Evolutionary conservation across 2,888 invertebrate species (phyloP).

Genomic region (Monoplex corrugatus): DNA sequence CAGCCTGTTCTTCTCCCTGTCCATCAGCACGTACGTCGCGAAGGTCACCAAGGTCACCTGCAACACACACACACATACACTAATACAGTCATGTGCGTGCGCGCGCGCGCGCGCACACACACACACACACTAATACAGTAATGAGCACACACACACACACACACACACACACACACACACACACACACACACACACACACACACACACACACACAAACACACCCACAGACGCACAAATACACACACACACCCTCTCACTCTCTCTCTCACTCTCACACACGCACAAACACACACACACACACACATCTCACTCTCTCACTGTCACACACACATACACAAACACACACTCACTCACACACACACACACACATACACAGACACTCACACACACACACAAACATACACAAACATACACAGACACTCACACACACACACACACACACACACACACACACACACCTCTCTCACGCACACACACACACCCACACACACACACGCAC

Average conservation of each 20-base stretch:
- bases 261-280: background rate
- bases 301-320: too few species aligned
- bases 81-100: background rate
- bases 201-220: too few species aligned
- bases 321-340: background rate
- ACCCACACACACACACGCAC: background rate
- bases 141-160: background rate
- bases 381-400: background rate
- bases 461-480: background rate
- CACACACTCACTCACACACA: background rate
- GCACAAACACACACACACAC: background rate
- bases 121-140: background rate
- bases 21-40: slow-evolving; percentile 87
- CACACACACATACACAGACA: background rate
- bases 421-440: too few species aligned
- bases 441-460: background rate
- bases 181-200: background rate
- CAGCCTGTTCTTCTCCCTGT: slow-evolving; percentile 90
- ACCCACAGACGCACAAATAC: background rate
- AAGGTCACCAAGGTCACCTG: slow-evolving; percentile 81
- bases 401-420: background rate
- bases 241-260: background rate
- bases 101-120: background rate
- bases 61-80: background rate
- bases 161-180: background rate